Evolutionary conservation across 1,140 invertebrate species (phyloP), one percentile per base, ranked within the genome.

Genomic region (Pseudomyrmex sp.): DNA sequence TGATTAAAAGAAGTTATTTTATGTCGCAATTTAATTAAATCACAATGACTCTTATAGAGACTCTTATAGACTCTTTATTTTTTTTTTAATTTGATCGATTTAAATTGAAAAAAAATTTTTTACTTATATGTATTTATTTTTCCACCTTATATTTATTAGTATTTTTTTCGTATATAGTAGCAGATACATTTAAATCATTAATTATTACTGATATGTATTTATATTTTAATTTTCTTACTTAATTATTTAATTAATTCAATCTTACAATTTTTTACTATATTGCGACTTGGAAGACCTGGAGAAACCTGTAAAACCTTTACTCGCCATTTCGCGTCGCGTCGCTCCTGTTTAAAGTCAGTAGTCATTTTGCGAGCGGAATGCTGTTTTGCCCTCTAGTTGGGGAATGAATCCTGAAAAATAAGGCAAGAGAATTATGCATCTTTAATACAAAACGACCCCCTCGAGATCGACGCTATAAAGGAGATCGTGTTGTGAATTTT

Each of bases 401-500:
- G 50, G 44, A 61, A 62, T 79, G 56, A 75, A 69, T 61, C 52
- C 56, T 74, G 73, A 65, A 83, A 85, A 88, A 85, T 52, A 74
- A 82, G 35, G 75, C 79, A 12, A 58, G 77, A 66, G 76, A 90
- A 90, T 89, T 89, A 89, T 90, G 70, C 75, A 87, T 82, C 56
- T 88, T 87, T 87, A 87, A 89, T 89, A 79, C 26, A 44, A 20
- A 35, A 74, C 18, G 15, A 10, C n/a, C 82, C 86, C 54, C 70
- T 4, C n/a, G 70, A 58, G 87, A 86, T 84, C 88, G 70, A 44
- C 62, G 61, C 65, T 82, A 79, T 82, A 76, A 82, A 87, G 48
- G 72, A 75, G 73, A 70, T 88, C 82, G 87, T 80, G 83, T 80
- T 44, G 61, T 74, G 87, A 89, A 90, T 90, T 83, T 89, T 75